Evolutionary conservation across 2,888 invertebrate genomes (phyloP).

Genomic region (Archips xylosteana): DNA sequence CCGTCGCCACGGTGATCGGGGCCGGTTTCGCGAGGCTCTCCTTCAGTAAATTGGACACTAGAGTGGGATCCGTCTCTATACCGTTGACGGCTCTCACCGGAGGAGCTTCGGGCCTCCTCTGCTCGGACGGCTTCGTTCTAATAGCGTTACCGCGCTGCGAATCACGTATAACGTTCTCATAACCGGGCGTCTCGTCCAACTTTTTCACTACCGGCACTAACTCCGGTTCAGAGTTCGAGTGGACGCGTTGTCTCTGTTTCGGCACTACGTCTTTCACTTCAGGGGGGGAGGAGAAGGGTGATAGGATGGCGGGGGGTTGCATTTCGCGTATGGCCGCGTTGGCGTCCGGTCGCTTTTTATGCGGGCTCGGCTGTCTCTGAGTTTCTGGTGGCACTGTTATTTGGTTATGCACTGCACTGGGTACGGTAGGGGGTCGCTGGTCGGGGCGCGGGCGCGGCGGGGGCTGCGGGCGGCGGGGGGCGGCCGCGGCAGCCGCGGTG

Average conservation of each 20-base stretch:
- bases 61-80: conserved; percentile 89
- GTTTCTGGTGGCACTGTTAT: conserved; percentile 40
- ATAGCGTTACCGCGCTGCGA: conserved; percentile 74
- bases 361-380: conserved; percentile 64
- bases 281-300: conserved; percentile 79
- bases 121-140: conserved; percentile 70
- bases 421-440: conserved; percentile 61
- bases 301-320: conserved; percentile 75
- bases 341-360: conserved; percentile 69
- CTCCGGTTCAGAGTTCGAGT: conserved; percentile 86
- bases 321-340: conserved; percentile 70
- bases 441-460: conserved; percentile 55
- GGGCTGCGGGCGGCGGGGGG: conserved; percentile 53
- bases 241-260: conserved; percentile 65
- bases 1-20: conserved; percentile 75
- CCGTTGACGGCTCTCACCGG: conserved; percentile 82
- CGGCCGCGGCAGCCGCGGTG: conserved; percentile 55
- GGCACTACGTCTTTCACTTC: conserved; percentile 20
- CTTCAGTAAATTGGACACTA: conserved; percentile 89
- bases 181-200: conserved; percentile 87
- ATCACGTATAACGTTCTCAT: conserved; percentile 86
- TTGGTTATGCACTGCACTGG: too few species aligned
- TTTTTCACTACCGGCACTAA: conserved; percentile 87
- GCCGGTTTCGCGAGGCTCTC: conserved; percentile 85
- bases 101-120: conserved; percentile 66